These are phyloP conservation scores for Carcina quercana DNA, from an alignment of 2,888 invertebrate species.

Conservation along the genomic window DNA sequence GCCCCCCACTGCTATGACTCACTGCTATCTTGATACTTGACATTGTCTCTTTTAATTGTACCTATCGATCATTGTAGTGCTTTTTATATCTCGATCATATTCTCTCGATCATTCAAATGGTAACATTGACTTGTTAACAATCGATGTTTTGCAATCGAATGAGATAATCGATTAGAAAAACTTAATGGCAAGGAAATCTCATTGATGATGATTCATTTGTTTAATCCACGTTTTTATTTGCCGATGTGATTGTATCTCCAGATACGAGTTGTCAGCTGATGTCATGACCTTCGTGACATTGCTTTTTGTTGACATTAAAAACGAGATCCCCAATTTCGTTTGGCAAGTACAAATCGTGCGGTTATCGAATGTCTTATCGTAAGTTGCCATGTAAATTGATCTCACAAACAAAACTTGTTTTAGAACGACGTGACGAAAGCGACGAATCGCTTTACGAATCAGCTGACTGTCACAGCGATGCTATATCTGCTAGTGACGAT, in stretches of 20 bases:
- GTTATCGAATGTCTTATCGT: too few relatives aligned
- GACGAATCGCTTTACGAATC: slow-evolving; percentile 68
- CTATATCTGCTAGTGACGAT: slow-evolving; percentile 61
- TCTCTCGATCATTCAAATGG: neutral
- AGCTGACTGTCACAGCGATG: slow-evolving; percentile 63
- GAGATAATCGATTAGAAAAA: neutral
- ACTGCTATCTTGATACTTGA: slow-evolving; percentile 8
- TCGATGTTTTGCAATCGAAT: neutral
- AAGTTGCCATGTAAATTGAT: slow-evolving; percentile 17
- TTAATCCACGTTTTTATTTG: too few relatives aligned
- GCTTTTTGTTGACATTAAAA: too few relatives aligned
- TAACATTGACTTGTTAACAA: neutral
- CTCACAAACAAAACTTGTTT: too few relatives aligned
- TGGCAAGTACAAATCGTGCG: too few relatives aligned
- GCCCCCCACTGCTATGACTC: slow-evolving; percentile 2
- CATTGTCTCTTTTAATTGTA: slow-evolving; percentile 9
- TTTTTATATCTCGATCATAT: slow-evolving; percentile 4
- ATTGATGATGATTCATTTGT: neutral
- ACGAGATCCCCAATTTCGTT: too few relatives aligned
- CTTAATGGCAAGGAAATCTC: slow-evolving; percentile 9
- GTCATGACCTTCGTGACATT: too few relatives aligned
- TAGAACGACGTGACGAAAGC: slow-evolving; percentile 65
- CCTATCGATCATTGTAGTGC: slow-evolving; percentile 10
- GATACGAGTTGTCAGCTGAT: too few relatives aligned
- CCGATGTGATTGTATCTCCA: too few relatives aligned